Conservation (phyloP, 2,797 vertebrate species). For the Gallinago nigripennis region DNA sequence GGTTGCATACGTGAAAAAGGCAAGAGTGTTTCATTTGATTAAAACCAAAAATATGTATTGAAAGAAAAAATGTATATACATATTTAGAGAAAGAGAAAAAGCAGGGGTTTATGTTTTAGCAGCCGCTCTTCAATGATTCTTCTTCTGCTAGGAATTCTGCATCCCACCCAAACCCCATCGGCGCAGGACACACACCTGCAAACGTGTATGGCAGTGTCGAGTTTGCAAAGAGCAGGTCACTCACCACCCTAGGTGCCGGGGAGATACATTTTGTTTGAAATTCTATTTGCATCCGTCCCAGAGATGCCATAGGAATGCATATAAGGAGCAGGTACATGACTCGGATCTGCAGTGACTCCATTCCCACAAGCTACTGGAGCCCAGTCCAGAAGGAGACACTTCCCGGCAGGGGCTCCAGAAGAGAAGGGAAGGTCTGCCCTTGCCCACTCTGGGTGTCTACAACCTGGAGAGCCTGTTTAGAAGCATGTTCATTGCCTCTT, state of each 20-base stretch:
- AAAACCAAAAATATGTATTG: neutral
- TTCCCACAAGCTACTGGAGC: neutral
- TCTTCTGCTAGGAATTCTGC: neutral
- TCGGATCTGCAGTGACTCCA: neutral
- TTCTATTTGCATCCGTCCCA: conserved; percentile 51
- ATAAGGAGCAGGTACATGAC: neutral
- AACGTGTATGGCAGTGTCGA: neutral
- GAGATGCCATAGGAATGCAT: conserved; percentile 14
- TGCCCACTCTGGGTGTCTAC: neutral
- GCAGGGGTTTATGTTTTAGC: neutral
- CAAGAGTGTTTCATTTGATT: conserved; percentile 42
- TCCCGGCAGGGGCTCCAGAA: neutral
- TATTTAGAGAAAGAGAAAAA: neutral
- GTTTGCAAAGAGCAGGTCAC: conserved; percentile 7
- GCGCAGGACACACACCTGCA: neutral
- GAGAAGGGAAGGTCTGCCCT: neutral
- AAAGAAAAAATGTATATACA: neutral
- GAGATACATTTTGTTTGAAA: conserved; percentile 52
- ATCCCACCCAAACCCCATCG: neutral
- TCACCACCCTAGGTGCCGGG: neutral
- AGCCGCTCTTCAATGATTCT: neutral
- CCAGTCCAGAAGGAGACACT: neutral
- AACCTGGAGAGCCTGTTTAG: neutral
- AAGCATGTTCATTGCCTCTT: neutral
- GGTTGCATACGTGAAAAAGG: conserved; percentile 46